Evolutionary conservation across 37 sponge, comb jelly and placozoan genomes (phyloP).

Genomic region (Cladorhizidae sp.): DNA sequence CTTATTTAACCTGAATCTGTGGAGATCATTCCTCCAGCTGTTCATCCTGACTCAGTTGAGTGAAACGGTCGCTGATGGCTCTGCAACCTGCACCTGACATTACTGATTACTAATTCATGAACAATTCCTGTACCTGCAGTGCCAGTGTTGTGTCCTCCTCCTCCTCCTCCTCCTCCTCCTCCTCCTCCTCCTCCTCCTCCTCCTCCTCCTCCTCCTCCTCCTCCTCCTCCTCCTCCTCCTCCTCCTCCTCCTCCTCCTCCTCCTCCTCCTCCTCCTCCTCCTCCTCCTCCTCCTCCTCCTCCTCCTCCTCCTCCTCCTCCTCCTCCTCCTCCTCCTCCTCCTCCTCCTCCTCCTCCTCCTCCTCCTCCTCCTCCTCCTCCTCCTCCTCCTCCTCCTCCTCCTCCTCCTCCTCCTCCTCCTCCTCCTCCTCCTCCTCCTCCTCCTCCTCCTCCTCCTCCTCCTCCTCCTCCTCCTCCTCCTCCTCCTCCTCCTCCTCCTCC

Average conservation of each 20-base stretch:
- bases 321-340: neutral
- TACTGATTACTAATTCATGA: neutral
- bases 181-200: neutral
- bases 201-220: constrained; percentile 1
- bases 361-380: neutral
- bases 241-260: neutral
- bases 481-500: neutral
- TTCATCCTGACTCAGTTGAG: too few relatives aligned
- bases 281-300: constrained; percentile 1
- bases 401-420: constrained; percentile 3
- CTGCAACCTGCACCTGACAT: too few relatives aligned
- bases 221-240: neutral
- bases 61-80: too few relatives aligned
- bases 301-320: too few relatives aligned
- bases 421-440: neutral
- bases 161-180: neutral
- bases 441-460: neutral
- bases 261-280: neutral
- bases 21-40: too few relatives aligned
- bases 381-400: neutral
- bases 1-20: too few relatives aligned
- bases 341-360: neutral
- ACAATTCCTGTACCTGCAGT: neutral
- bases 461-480: neutral
- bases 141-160: too few relatives aligned